Conservation (phyloP, 1,140 invertebrate species). For the Platyscapa corneri region DNA sequence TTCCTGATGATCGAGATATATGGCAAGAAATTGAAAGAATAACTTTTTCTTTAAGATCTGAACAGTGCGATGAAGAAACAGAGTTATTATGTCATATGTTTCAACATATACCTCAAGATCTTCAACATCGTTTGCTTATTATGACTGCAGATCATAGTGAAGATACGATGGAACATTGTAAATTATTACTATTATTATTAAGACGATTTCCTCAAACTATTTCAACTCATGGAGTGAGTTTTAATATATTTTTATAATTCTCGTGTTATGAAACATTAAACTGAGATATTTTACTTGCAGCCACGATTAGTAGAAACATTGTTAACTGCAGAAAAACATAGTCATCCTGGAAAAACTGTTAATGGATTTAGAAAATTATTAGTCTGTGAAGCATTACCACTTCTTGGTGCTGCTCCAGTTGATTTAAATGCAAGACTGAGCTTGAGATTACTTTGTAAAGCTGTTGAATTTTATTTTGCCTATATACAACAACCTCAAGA, state of each 20-base stretch:
- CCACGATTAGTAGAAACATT: slow-evolving; percentile 83
- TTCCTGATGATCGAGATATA: slow-evolving; percentile 79
- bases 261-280: slow-evolving; percentile 16
- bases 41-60: slow-evolving; percentile 82
- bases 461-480: slow-evolving; percentile 79
- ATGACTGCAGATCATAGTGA: slow-evolving; percentile 89
- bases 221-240: slow-evolving; percentile 82
- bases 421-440: slow-evolving; percentile 80
- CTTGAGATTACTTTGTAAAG: slow-evolving; percentile 78
- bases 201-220: slow-evolving; percentile 88
- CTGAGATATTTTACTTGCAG: slow-evolving; percentile 63
- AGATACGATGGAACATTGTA: slow-evolving; percentile 90
- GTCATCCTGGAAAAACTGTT: slow-evolving; percentile 77
- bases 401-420: slow-evolving; percentile 78
- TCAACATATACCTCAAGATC: slow-evolving; percentile 80
- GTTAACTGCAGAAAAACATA: slow-evolving; percentile 84
- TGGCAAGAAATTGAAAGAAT: slow-evolving; percentile 88
- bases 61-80: slow-evolving; percentile 74
- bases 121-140: slow-evolving; percentile 84
- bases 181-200: slow-evolving; percentile 84
- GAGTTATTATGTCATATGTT: slow-evolving; percentile 80
- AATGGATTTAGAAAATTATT: slow-evolving; percentile 84
- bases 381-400: slow-evolving; percentile 83
- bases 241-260: slow-evolving; percentile 43
- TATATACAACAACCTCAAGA: slow-evolving; percentile 79